Percentiles rank a stretch among this genome's conserved stretches.
Evolutionary conservation across 1,140 invertebrate genomes (phyloP).

Genomic region (Saxidomus purpurata): DNA sequence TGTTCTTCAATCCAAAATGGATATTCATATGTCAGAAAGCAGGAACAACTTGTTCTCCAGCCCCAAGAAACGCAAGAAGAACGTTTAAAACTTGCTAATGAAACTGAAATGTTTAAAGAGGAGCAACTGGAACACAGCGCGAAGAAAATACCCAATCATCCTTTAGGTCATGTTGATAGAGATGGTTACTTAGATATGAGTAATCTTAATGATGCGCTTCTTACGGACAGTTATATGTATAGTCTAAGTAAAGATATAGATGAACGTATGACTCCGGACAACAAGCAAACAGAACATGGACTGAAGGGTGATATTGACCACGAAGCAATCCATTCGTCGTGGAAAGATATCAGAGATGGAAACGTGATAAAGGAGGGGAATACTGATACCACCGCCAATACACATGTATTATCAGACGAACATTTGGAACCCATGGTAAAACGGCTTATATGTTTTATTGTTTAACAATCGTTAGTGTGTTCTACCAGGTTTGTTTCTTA

Average conservation of each 20-base stretch:
- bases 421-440: neutral
- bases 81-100: neutral
- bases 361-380: neutral
- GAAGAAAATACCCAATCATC: no score
- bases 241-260: neutral
- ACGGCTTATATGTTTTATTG: neutral
- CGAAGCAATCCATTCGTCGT: neutral
- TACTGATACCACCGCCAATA: neutral
- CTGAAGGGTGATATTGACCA: neutral
- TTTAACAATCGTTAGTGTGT: no score
- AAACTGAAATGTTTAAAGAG: no score
- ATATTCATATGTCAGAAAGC: neutral
- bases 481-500: no score
- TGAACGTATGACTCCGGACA: neutral
- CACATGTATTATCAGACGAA: neutral
- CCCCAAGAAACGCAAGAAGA: neutral
- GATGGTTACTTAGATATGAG: slow-evolving; percentile 23
- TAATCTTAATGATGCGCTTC: no score
- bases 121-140: no score
- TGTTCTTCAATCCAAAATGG: neutral
- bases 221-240: neutral
- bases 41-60: neutral
- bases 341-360: neutral
- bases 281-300: neutral
- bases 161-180: neutral